Percentiles rank a stretch among this genome's conserved stretches.
Evolutionary conservation across 1,140 invertebrate species (phyloP).

Genomic region (Meloidogyne chitwoodi): DNA sequence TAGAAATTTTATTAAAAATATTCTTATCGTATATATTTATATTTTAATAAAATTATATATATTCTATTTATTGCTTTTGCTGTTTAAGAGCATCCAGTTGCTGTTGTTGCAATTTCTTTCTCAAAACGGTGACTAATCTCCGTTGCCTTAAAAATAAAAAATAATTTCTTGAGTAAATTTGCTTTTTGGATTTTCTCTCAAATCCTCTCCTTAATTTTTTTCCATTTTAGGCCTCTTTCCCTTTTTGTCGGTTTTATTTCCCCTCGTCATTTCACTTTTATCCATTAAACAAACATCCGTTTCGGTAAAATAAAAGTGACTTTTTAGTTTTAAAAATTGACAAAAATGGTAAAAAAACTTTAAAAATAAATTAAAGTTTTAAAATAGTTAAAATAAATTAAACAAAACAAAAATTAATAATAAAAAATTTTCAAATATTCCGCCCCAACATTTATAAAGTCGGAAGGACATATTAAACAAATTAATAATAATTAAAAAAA

Average conservation of each 20-base stretch:
- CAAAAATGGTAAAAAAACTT: neutral
- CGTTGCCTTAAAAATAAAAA: conserved; percentile 29
- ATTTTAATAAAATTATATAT: no score
- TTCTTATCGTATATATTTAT: no score
- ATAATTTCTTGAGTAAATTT: neutral
- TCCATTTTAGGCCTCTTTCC: neutral
- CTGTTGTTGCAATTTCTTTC: conserved; percentile 35
- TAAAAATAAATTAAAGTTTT: neutral
- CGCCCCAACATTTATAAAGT: no score
- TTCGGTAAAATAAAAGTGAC: neutral
- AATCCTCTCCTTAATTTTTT: neutral
- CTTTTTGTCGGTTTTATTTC: neutral
- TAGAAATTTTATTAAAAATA: no score
- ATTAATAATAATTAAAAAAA: no score
- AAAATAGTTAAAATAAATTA: neutral
- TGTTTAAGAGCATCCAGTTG: conserved; percentile 18
- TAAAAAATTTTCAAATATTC: no score
- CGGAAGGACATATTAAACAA: no score
- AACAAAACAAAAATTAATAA: neutral
- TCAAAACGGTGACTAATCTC: conserved; percentile 35
- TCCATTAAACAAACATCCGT: conserved; percentile 2
- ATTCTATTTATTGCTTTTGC: neutral
- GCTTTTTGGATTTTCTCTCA: neutral
- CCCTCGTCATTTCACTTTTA: neutral
- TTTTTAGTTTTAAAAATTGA: neutral